These are phyloP conservation scores for Gephyroberyx darwinii DNA, from an alignment of 2,797 vertebrate genomes.

Conservation along the genomic window DNA sequence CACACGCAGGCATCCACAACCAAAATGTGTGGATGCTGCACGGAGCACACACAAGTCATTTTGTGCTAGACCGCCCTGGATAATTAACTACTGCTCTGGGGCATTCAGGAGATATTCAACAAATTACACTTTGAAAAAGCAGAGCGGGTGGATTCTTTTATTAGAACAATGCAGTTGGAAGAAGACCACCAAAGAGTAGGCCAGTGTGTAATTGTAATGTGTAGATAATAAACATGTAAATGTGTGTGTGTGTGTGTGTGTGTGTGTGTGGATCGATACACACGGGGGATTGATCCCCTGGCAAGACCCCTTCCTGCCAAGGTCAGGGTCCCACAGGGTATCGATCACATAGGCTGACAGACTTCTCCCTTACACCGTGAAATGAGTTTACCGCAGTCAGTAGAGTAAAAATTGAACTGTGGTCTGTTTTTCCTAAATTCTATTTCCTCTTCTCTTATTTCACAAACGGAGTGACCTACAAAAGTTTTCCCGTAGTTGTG, in stretches of 20 bases:
- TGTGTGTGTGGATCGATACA: conserved; percentile 35
- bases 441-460: background rate
- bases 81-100: conserved; percentile 62
- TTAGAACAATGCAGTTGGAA: conserved; percentile 44
- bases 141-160: conserved; percentile 53
- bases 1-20: conserved; percentile 38
- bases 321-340: conserved; percentile 54
- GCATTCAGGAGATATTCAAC: conserved; percentile 45
- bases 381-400: conserved; percentile 27
- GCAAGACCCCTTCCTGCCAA: conserved; percentile 38
- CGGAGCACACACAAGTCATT: conserved; percentile 56
- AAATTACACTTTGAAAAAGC: conserved; percentile 37
- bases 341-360: conserved; percentile 46
- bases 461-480: background rate
- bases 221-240: conserved; percentile 70
- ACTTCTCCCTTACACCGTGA: conserved; percentile 17
- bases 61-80: conserved; percentile 60
- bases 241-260: conserved; percentile 19
- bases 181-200: conserved; percentile 23
- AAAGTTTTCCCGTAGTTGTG: background rate
- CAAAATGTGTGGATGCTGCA: conserved; percentile 41
- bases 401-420: conserved; percentile 9
- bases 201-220: conserved; percentile 63
- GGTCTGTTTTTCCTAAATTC: background rate
- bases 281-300: conserved; percentile 47